Conservation (phyloP, 64 coral and sea anemone species). For the Anthopleura sola region DNA sequence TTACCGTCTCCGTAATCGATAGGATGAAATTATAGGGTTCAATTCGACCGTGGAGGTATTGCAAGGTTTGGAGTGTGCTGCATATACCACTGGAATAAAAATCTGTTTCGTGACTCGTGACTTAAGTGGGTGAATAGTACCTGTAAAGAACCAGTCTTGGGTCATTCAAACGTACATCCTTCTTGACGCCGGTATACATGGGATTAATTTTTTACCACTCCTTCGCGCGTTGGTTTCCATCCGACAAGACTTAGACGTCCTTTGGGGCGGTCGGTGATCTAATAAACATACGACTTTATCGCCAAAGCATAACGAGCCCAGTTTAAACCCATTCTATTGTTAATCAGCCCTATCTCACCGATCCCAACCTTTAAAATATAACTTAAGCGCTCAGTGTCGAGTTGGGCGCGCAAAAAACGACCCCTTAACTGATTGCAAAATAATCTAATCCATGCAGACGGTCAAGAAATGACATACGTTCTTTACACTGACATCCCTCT, state of each 20-base stretch:
- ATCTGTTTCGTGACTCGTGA: neutral
- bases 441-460: neutral
- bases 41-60: neutral
- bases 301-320: neutral
- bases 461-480: conserved; percentile 14
- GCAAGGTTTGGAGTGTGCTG: neutral
- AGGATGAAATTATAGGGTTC: neutral
- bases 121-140: conserved; percentile 20
- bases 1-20: neutral
- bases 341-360: neutral
- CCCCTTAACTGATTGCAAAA: neutral
- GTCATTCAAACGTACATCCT: conserved; percentile 8
- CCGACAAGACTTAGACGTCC: neutral
- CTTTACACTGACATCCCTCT: neutral
- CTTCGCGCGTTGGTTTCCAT: neutral
- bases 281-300: too few species aligned
- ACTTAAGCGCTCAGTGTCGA: neutral
- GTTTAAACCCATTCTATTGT: neutral
- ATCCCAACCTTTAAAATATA: neutral
- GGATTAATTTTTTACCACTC: neutral
- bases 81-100: neutral
- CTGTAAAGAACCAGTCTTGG: conserved; percentile 9
- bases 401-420: neutral
- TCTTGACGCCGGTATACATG: neutral
- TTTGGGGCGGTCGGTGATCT: too few species aligned